Percentiles rank a stretch among this genome's conserved stretches.
Conservation (phyloP, 2,888 invertebrate species). For the Slavum lentiscoides region DNA sequence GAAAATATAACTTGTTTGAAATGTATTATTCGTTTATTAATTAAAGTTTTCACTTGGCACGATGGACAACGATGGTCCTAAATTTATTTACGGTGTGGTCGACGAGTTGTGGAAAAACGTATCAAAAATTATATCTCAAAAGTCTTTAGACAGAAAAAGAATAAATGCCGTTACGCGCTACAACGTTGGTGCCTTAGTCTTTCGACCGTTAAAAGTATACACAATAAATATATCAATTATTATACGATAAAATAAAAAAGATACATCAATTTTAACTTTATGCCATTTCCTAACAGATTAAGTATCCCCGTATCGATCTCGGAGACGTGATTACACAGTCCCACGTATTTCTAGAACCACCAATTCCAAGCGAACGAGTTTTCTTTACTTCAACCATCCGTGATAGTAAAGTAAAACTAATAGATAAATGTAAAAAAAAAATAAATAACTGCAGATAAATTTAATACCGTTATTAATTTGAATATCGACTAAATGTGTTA, state of each 20-base stretch:
- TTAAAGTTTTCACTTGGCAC: too few relatives aligned
- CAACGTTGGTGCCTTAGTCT: background rate
- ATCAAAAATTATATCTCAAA: background rate
- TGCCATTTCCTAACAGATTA: background rate
- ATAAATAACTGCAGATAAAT: too few relatives aligned
- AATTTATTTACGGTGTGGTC: constrained; percentile 22
- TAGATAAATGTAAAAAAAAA: too few relatives aligned
- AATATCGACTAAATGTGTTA: too few relatives aligned
- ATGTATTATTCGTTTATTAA: too few relatives aligned
- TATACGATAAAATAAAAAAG: background rate
- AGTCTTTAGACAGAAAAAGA: background rate
- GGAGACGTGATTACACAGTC: constrained; percentile 3
- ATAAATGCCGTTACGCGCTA: background rate
- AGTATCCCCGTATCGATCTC: constrained; percentile 15
- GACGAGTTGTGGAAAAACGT: constrained; percentile 13
- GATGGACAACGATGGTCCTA: constrained; percentile 1
- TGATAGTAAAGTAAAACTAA: too few relatives aligned
- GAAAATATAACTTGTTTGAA: too few relatives aligned
- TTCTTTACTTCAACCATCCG: background rate
- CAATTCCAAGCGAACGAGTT: constrained; percentile 14
- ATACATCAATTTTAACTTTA: background rate
- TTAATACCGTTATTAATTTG: too few relatives aligned
- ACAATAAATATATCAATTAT: background rate
- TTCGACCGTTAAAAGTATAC: constrained; percentile 18
- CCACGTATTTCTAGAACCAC: constrained; percentile 1